Evolutionary conservation across 1,140 invertebrate species (phyloP), one percentile per base, ranked within the genome.

Genomic region (Drosophila micromelanica): DNA sequence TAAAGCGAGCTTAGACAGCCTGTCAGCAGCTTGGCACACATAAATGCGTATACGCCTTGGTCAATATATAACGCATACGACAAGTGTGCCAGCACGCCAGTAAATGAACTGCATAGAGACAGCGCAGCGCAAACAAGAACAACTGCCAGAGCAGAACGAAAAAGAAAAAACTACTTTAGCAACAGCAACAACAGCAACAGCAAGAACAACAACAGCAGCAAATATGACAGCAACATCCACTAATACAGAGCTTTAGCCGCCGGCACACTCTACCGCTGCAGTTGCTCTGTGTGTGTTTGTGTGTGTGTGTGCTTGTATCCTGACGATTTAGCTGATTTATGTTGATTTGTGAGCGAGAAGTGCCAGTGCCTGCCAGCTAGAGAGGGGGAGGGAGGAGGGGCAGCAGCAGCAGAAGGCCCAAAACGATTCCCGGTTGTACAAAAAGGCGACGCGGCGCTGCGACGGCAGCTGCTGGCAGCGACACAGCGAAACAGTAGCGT

Each of bases 321-420:
- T 81, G 75, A 72, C 76, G 71, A 89, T 89, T 87, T 87, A 80
- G 84, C 84, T 89, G 82, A 87, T 87, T 89, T 87, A 87, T 89
- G 84, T 89, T 82, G 82, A 87, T 79, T 87, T 89, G 78, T 76
- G 78, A 78, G 78, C 82, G 78, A 78, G 74, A 73, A 82, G 76
- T 76, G 77, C 57, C 54, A 68, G 55, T 63, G 62, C 7, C 30
- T 23, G 27, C 4, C 9, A 67, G 70, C 76, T 32, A 32, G 30
- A 32, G 30, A 2, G 30, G 30, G 30, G 30, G 63, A 61, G 62
- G 67, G 71, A 65, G 65, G 65, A 7, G 13, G 8, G 48, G 43
- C 52, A 40, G 23, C 46, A 40, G 23, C 46, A n/a, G 43, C 27
- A 35, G 68, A 65, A 65, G 65, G 52, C 52, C 68, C 78, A 75